Percentiles rank a stretch among this genome's conserved stretches.
These are phyloP conservation scores for Tiliacea aurago DNA, from an alignment of 2,888 invertebrate species.

Conservation along the genomic window DNA sequence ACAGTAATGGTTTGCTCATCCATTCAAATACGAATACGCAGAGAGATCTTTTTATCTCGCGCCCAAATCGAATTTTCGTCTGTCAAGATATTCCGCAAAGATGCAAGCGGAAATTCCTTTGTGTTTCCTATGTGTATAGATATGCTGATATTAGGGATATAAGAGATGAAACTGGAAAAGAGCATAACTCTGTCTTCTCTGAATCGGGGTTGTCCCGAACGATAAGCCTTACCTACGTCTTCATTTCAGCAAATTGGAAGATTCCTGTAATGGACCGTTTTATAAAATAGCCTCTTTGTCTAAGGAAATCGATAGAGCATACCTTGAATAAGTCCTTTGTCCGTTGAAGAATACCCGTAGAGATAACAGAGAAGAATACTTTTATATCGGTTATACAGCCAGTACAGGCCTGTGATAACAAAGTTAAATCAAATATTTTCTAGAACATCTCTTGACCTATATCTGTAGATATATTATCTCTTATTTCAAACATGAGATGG, in stretches of 20 bases:
- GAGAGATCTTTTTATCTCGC: conserved; percentile 74
- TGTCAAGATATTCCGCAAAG: conserved; percentile 78
- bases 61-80: conserved; percentile 78
- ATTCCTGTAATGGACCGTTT: conserved; percentile 60
- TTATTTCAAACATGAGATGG: background rate
- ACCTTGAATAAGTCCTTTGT: conserved; percentile 54
- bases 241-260: conserved; percentile 62
- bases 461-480: background rate
- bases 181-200: conserved; percentile 62
- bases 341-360: conserved; percentile 36
- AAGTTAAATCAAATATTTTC: conserved; percentile 23
- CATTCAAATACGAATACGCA: conserved; percentile 66
- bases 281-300: conserved; percentile 60
- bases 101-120: conserved; percentile 80
- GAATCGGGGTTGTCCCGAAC: conserved; percentile 45
- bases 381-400: conserved; percentile 25
- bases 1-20: conserved; percentile 75
- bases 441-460: background rate
- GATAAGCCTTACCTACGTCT: conserved; percentile 60
- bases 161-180: conserved; percentile 69
- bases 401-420: conserved; percentile 15
- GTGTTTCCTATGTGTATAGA: conserved; percentile 71
- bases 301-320: conserved; percentile 56
- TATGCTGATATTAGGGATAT: conserved; percentile 80
- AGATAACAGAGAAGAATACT: conserved; percentile 48